Base-by-base conservation (phyloP, 1,140 invertebrate species). In the Tribolium castaneum region DNA sequence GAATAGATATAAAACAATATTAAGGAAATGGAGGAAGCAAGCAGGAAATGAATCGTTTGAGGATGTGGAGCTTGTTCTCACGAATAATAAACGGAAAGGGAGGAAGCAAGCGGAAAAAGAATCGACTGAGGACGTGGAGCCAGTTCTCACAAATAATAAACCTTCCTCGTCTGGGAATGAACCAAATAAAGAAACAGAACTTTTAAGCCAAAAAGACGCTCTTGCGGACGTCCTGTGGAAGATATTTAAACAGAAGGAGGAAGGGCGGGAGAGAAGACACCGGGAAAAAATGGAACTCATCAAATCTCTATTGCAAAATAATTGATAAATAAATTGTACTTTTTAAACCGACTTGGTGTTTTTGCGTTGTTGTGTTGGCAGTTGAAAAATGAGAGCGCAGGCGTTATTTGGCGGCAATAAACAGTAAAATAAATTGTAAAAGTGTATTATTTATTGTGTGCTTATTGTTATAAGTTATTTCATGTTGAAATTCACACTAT, bases 1-100 rank as follows among this genome's bases (percentile, higher is more conserved):
- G 30, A 59, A 59, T n/a, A 59, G 54, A 59, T 59, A 59, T 59
- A 59, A 59, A 59, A 59, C 54, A 10, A 12, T 59, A 6, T 25
- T 59, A 59, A 59, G 54, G 25, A 56, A 56, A 3, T 35, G 54
- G 30, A 56, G 25, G 13, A 56, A 35, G 35, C 9, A 56, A 39
- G n/a, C 39, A 3, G n/a, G n/a, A n/a, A 2, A n/a, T n/a, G 39
- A 45, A 45, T 45, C 39, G 2, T 7, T 7, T 9, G 39, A 45
- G 2, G 39, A 45, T 10, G 7, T 9, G 9, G 39, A 45, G n/a
- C 2, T 9, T n/a, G 39, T 45, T 9, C 3, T 45, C 2, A n/a
- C n/a, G n/a, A 45, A 45, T n/a, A 45, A 45, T 45, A 45, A 45
- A 45, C 39, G 54, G 25, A 56, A 56, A 3, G 16, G 54, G 30